Base-by-base conservation (phyloP, 2,888 invertebrate genomes). In the Nomada fucata region DNA sequence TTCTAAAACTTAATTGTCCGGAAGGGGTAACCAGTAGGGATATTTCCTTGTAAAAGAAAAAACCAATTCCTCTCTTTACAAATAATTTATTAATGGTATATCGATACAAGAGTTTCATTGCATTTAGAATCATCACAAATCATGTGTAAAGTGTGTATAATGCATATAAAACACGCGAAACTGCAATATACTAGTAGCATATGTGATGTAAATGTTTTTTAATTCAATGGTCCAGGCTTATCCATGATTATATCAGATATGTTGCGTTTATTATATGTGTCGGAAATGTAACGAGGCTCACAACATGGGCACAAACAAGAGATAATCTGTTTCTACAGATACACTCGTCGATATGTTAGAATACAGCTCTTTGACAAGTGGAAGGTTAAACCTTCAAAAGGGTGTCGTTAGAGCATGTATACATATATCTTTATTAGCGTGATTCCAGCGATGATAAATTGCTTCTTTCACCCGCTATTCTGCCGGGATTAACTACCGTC, bases 121-220 rank as follows among this genome's bases (percentile, higher is more conserved):
- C 52, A 82, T 83, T 74, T 73, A 86, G 82, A 82, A 70, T 84
- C 83, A 73, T 88, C 88, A 82, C 81, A 86, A 86, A 78, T 84
- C 88, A 85, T 65, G 87, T 91, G 89, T 90, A 91, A 91, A 91
- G 85, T 84, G 84, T 91, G 86, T 91, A 91, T 89, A 91, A 84
- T 85, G 88, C 83, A 87, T 91, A 91, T 84, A 91, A 91, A 91
- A 90, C 73, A 77, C 84, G 85, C 74, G 68, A 79, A 52, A 72
- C 69, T 72, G 73, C 72, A 63, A 69, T 36, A 76, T 76, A 83
- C 10, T 77, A 60, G 64, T 83, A 72, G 44, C 69, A 79, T 69
- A 73, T 44, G 55, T 78, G 74, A 69, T 83, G 71, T 55, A 71
- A 76, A 79, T 57, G 20, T 55, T 79, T 76, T 72, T 55, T 47